Evolutionary conservation across 2,888 invertebrate species (phyloP), one percentile per base, ranked within the genome.

Genomic region (Tethea ocularis): DNA sequence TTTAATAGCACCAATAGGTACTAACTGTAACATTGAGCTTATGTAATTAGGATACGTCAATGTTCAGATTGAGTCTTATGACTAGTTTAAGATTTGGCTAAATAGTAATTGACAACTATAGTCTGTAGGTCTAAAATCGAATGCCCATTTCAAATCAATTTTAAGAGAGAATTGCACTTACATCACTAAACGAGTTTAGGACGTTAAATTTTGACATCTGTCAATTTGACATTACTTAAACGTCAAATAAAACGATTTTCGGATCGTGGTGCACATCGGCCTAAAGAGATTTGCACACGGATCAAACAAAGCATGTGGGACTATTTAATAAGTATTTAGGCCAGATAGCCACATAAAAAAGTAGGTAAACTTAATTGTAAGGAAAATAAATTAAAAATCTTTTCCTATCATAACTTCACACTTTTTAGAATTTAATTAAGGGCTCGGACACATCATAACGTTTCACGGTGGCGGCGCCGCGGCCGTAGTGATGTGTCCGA

Each of bases 11-110:
- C 54, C 20, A 33, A 54, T 33, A 54, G n/a, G n/a, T n/a, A n/a
- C n/a, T 15, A 20, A 20, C 20, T 54, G 20, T 54, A 54, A 54
- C 33, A 54, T 54, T 33, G 54, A 54, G 54, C 53, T 58, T 61
- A 62, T 61, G 62, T 61, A 58, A 58, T 56, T 60, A 61, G 51
- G 60, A 54, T 68, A 69, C 63, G 64, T 66, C 58, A 33, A 71
- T 38, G 73, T 74, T 78, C 71, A 76, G 68, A 77, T 56, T 65
- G 58, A 67, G 70, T 83, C 82, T 83, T 84, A 84, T 84, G 83
- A 83, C 66, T 84, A 84, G 83, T 22, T 51, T 83, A 77, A 77
- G 69, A 22, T 57, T 60, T 64, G 65, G 59, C 22, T 33, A 17
- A 23, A 52, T 5, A 33, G 17, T 23, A 8, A 29, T 17, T 41